Conservation (phyloP, 2,797 vertebrate genomes). For the Microhierax caerulescens region DNA sequence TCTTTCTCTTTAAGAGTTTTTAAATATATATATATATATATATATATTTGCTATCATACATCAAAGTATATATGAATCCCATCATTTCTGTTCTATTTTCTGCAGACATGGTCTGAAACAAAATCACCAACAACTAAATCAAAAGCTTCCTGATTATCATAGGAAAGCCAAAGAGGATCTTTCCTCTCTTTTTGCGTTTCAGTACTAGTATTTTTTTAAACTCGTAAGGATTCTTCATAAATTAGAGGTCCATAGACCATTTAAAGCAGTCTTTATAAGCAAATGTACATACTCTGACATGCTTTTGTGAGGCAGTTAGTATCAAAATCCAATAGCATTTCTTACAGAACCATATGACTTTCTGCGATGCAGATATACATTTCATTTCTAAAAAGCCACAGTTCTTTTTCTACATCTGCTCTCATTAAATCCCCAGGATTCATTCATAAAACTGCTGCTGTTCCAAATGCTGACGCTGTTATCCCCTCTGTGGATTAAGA, state of each 20-base stretch:
- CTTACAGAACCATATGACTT: slow-evolving; percentile 20
- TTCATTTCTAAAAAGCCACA: slow-evolving; percentile 28
- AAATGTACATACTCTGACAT: slow-evolving; percentile 70
- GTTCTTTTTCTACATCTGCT: slow-evolving; percentile 35
- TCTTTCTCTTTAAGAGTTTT: slow-evolving; percentile 27
- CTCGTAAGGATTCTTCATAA: slow-evolving; percentile 23
- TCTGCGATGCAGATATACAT: slow-evolving; percentile 41
- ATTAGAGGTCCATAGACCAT: slow-evolving; percentile 44
- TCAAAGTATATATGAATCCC: slow-evolving; percentile 45
- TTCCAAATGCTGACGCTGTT: slow-evolving; percentile 18
- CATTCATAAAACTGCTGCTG: slow-evolving; percentile 35
- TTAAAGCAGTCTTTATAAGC: slow-evolving; percentile 68
- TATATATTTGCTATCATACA: slow-evolving; percentile 56
- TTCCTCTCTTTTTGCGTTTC: slow-evolving; percentile 5
- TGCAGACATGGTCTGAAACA: slow-evolving; percentile 61
- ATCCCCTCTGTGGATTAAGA: background rate
- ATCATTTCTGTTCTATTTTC: slow-evolving; percentile 21
- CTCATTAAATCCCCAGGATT: slow-evolving; percentile 64
- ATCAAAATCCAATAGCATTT: slow-evolving; percentile 45
- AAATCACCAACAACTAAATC: background rate
- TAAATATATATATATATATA: slow-evolving; percentile 36
- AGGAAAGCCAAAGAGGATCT: slow-evolving; percentile 34
- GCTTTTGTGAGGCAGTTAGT: slow-evolving; percentile 66
- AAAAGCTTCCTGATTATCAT: background rate
- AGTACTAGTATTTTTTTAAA: background rate